Evolutionary conservation across 2,113 vertebrate species (phyloP), one percentile per base, ranked within the genome.

Genomic region (Leiothrix lutea): DNA sequence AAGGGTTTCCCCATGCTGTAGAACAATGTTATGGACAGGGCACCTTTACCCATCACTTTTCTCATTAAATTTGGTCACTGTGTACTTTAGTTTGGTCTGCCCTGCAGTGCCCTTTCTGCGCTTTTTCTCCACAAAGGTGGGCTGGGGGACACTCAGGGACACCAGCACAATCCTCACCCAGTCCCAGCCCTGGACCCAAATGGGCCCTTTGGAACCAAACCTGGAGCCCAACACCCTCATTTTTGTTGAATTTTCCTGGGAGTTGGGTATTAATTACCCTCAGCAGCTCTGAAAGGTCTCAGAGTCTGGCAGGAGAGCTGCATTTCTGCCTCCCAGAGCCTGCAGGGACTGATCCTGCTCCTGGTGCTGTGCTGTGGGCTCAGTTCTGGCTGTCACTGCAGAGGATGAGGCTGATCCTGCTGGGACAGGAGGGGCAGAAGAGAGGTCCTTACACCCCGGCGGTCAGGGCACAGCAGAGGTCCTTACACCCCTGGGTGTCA

Each of bases 41-140:
- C 73, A 56, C 61, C 67, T 92, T 56, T 33, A 35, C 18, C 58
- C 66, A 29, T 75, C 57, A 1, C 50, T 65, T 4, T 10, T 64
- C n/a, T 48, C 28, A 57, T 33, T 26, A 9, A 11, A 10, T 15
- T 12, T 1, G 12, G 26, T 29, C 9, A 3, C 47, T 48, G 20
- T 13, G 9, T 25, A 1, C 38, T 19, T 1, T 4, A 23, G 73
- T 2, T 47, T 5, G 12, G 15, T 18, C 33, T 71, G n/a, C 16
- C 42, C 57, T 45, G 19, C 23, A 7, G 14, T 5, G 44, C 8
- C 58, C 26, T 50, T n/a, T 62, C 73, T 5, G 33, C 22, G 29
- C 33, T 3, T 10, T 13, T 24, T 24, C 11, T 36, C 17, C 62
- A 25, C 47, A 36, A 1, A 35, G 13, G 0, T 19, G 29, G 12